Percentiles rank a stretch among this genome's conserved stretches.
These are phyloP conservation scores for Sebastes itinus DNA, from an alignment of 2,797 vertebrate species.

Conservation along the genomic window DNA sequence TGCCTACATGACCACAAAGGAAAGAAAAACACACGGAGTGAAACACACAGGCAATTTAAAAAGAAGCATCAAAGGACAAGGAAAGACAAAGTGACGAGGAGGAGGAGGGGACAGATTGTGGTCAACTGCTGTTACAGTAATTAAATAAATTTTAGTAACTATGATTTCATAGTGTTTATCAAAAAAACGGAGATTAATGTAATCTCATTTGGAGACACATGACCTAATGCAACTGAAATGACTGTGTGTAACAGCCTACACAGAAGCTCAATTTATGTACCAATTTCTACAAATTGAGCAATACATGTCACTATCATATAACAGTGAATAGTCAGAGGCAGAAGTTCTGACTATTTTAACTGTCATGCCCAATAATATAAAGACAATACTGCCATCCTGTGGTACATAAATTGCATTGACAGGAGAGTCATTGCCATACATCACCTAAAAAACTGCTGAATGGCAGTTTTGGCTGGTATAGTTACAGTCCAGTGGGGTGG, in stretches of 20 bases:
- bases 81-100: conserved; percentile 8
- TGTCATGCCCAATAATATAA: not conserved
- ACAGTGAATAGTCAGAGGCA: not conserved
- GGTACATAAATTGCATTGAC: conserved; percentile 19
- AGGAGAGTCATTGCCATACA: not conserved
- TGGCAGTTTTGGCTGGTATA: not conserved
- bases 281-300: not conserved
- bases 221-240: not conserved
- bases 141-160: not conserved
- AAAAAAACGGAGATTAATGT: not conserved
- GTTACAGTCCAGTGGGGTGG: not conserved
- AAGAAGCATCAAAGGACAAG: not conserved
- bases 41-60: conserved; percentile 23
- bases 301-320: not conserved
- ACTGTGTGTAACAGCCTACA: not conserved
- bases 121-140: not conserved
- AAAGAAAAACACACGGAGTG: conserved; percentile 47
- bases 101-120: not conserved
- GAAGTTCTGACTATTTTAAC: not conserved
- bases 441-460: not conserved
- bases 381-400: conserved; percentile 69
- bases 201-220: conserved; percentile 4
- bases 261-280: not conserved
- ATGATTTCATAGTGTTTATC: not conserved
- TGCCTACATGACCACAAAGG: conserved; percentile 77